Conservation (phyloP, 2,888 invertebrate genomes). For the Brachyptera putata region DNA sequence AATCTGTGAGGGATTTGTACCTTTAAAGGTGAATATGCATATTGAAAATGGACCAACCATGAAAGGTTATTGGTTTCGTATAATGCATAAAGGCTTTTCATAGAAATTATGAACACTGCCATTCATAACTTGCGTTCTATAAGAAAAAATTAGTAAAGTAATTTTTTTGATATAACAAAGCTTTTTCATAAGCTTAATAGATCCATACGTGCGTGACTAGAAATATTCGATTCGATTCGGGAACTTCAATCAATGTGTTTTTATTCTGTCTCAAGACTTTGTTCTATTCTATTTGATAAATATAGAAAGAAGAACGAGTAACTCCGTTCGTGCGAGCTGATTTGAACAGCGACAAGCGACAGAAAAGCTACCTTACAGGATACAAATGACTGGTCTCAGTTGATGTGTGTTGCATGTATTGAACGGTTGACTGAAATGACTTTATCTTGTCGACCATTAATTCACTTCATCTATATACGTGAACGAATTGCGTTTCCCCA, state of each 20-base stretch:
- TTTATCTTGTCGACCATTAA: background rate
- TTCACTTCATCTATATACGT: too few relatives aligned
- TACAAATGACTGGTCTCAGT: background rate
- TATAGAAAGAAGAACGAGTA: conserved; percentile 1
- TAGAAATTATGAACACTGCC: conserved; percentile 2
- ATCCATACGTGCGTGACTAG: background rate
- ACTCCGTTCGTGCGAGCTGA: conserved; percentile 14
- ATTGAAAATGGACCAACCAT: too few relatives aligned
- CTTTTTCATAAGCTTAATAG: background rate
- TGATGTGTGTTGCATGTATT: background rate
- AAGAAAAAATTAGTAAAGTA: background rate
- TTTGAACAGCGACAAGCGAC: conserved; percentile 1
- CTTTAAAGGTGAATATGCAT: too few relatives aligned
- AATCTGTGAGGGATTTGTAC: too few relatives aligned
- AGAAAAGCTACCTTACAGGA: background rate
- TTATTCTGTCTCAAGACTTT: background rate
- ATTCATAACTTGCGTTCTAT: conserved; percentile 6
- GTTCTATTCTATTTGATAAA: conserved; percentile 12
- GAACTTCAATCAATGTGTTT: background rate
- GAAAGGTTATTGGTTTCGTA: too few relatives aligned
- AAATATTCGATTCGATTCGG: conserved; percentile 5
- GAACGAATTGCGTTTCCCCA: background rate
- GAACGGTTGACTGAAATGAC: background rate
- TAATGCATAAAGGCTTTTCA: background rate
- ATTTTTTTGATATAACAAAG: background rate